phyloP scores from a whole-genome alignment of 2,113 vertebrate genomes.

The Neodon shergylaensis region DNA sequence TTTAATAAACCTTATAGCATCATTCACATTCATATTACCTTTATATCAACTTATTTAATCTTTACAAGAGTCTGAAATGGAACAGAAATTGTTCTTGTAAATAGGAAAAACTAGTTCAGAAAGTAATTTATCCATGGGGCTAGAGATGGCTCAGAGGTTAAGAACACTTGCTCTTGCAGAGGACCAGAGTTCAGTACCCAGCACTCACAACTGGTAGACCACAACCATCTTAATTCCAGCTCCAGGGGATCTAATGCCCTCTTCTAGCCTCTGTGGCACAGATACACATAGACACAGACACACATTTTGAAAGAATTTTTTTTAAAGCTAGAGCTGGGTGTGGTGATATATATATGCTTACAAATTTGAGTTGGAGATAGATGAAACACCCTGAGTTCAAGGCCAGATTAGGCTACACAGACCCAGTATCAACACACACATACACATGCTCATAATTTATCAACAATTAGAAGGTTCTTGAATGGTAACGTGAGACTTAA shows the following conservation, averaged over 20 bases:
- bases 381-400: neutral
- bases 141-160: neutral
- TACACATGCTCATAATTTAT: neutral
- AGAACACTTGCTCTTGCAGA: neutral
- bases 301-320: neutral
- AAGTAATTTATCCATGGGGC: neutral
- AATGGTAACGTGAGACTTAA: neutral
- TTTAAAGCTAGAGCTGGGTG: neutral
- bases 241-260: neutral
- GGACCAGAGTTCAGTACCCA: neutral
- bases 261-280: neutral
- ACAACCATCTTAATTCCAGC: neutral
- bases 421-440: neutral
- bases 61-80: neutral
- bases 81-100: neutral
- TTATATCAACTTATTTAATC: neutral
- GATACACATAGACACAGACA: neutral
- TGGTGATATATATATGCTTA: neutral
- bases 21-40: conserved; percentile 6
- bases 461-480: neutral
- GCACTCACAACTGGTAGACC: neutral
- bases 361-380: neutral
- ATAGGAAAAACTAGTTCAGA: neutral
- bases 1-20: conserved; percentile 36
- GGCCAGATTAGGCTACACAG: neutral